Conservation (phyloP, 2,113 vertebrate species). For the Poeciliopsis prolifica region DNA sequence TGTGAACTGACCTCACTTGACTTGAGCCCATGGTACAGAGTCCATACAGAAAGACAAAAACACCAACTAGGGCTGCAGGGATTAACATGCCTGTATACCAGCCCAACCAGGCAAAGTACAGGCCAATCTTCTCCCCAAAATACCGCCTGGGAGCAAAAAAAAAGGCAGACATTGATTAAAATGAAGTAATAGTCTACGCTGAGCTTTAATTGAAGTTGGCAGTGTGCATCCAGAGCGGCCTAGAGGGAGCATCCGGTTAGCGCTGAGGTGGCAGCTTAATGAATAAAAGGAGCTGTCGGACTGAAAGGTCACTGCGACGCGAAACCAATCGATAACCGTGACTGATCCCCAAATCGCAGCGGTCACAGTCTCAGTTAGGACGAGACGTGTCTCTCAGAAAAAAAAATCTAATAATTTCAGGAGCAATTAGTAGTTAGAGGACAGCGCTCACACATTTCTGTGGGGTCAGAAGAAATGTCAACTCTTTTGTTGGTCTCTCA, state of each 20-base stretch:
- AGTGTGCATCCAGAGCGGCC: background rate
- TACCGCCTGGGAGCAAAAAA: constrained; percentile 83
- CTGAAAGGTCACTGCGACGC: constrained; percentile 22
- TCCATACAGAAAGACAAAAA: constrained; percentile 98
- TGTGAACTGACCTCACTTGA: constrained; percentile 91
- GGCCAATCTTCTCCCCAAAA: constrained; percentile 98
- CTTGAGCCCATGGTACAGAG: constrained; percentile 97
- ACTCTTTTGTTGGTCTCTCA: background rate
- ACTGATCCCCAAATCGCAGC: background rate
- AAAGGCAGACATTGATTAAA: constrained; percentile 16
- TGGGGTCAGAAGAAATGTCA: background rate
- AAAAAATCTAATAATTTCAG: background rate
- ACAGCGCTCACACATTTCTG: background rate
- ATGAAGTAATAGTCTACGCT: background rate
- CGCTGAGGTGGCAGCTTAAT: constrained; percentile 13
- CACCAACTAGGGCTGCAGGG: constrained; percentile 93
- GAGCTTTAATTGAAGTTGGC: constrained; percentile 7
- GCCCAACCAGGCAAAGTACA: constrained; percentile 98
- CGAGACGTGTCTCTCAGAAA: background rate
- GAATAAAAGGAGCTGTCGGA: constrained; percentile 2
- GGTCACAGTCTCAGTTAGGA: background rate
- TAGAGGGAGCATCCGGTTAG: background rate
- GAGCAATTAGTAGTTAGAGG: background rate
- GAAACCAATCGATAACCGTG: constrained; percentile 23
- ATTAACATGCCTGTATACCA: constrained; percentile 99